Base-by-base conservation (phyloP, 2,113 vertebrate species). In the Craseonycteris thonglongyai region DNA sequence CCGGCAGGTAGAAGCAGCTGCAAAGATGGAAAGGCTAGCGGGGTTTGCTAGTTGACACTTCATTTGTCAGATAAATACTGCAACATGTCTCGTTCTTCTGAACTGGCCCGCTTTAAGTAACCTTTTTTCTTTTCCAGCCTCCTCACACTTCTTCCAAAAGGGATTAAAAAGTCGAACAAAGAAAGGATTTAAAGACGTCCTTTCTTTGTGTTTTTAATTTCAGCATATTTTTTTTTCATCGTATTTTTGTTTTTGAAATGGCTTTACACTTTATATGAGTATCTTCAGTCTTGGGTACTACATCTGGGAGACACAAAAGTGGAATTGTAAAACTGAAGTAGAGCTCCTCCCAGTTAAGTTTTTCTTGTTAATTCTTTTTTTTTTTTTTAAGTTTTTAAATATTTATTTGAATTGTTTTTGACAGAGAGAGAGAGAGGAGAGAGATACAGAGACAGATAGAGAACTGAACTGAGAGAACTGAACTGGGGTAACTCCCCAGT, bases 141-240 rank as follows among this genome's bases (percentile, higher is more conserved):
- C 38, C 40, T 63, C 30, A 30, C 38, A 80, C 65, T 38, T 40
- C 63, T 93, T 80, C 66, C 81, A 65, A 75, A 87, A 94, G 83
- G 54, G 87, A 86, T 61, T 63, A 38, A 40, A 86, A 88, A 93
- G 74, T 56, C 63, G 54, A 80, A 90, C 91, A 69, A 91, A 91
- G 72, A 69, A 91, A 91, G 72, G 94, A 88, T 72, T 65, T 14
- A 75, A 94, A 94, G 82, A 59, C 26, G 5, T 76, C 66, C 19
- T 84, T 75, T 78, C 42, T 13, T 58, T 78, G 56, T 86, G 26
- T 51, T 63, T 80, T 91, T 63, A 22, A 49, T 83, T 49, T 79
- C 47, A 68, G 26, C 24, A 4, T 69, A 30, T 51, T 74, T 85
- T 47, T 16, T 38, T 75, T 49, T 75, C 59, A 68, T 18, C 24